Evolutionary conservation across 2,113 vertebrate species (phyloP), one percentile per base, ranked within the genome.

Genomic region (Irena cyanogastra): DNA sequence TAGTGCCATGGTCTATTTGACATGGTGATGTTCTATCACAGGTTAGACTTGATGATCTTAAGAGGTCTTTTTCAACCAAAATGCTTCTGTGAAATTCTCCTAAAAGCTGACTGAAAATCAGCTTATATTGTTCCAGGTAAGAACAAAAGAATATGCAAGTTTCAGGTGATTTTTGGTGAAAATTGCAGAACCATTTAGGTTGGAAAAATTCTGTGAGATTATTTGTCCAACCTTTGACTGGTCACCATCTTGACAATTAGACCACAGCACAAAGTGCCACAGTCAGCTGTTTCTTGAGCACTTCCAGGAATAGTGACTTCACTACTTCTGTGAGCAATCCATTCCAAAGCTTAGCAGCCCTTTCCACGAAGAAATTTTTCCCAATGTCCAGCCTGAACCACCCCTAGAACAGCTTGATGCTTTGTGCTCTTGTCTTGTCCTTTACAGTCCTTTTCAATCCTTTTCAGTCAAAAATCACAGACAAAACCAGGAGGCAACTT

Each of bases 201-300:
- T 53, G 28, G 16, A 47, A 47, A 75, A 60, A 22, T 41, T 6
- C 15, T 28, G 27, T 33, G 45, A 33, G 11, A 33, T 69, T 60
- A 27, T 59, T 60, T 37, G 39, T 39, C 18, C n/a, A 53, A 23
- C 18, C 9, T 45, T 39, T 53, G 39, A 23, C 63, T 23, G 27
- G 18, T 28, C 23, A 23, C 28, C 10, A 27, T 14, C 11, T n/a
- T 53, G 33, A 16, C 11, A 33, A 28, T 39, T 69, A 61, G 39
- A 53, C 4, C 22, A 39, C 19, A 60, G 12, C 45, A 78, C 0
- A 0, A 77, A 27, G 5, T 19, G 18, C 15, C 64, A 61, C 28
- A 33, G 15, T 22, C 33, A 23, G 11, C 5, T 33, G 2, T 39
- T 87, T 33, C 33, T 44, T 45, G 64, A 33, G 47, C 15, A 19